phyloP scores from a whole-genome alignment of 1,140 invertebrate genomes.

The Agraylea sexmaculata region DNA sequence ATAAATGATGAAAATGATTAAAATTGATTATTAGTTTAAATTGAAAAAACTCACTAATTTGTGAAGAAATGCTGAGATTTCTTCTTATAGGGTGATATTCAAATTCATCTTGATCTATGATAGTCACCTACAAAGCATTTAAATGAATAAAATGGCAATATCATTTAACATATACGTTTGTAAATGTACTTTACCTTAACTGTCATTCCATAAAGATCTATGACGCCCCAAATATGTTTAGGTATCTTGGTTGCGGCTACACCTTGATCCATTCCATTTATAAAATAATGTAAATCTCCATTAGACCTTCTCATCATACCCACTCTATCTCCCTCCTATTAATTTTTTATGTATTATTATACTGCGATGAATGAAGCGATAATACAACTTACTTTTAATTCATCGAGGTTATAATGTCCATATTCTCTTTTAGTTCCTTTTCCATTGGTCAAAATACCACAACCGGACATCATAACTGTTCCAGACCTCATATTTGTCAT shows the following conservation, averaged over 20 bases:
- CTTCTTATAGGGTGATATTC: slow-evolving; percentile 69
- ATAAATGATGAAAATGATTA: too few species aligned
- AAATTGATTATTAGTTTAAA: too few species aligned
- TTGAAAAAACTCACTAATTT: too few species aligned
- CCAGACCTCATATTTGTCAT: slow-evolving; percentile 95
- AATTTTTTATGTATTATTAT: slow-evolving; percentile 6
- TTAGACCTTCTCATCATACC: slow-evolving; percentile 73
- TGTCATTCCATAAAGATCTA: slow-evolving; percentile 94
- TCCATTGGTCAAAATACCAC: slow-evolving; percentile 87
- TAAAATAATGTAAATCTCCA: slow-evolving; percentile 84
- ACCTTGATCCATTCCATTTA: slow-evolving; percentile 89
- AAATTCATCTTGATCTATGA: slow-evolving; percentile 66
- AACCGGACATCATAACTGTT: slow-evolving; percentile 95
- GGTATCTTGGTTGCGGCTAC: slow-evolving; percentile 71
- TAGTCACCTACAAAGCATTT: slow-evolving; percentile 47
- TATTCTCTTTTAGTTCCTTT: slow-evolving; percentile 87
- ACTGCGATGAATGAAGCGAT: background rate
- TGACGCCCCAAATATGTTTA: slow-evolving; percentile 75
- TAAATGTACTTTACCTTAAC: slow-evolving; percentile 55
- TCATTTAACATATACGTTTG: background rate
- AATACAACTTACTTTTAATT: slow-evolving; percentile 59
- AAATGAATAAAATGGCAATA: background rate
- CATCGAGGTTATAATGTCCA: slow-evolving; percentile 89
- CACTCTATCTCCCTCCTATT: slow-evolving; percentile 76
- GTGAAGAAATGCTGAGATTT: too few species aligned